Percentiles rank a stretch among this genome's conserved stretches.
Evolutionary conservation across 2,888 invertebrate genomes (phyloP).

Genomic region (Trissoscelio sp.): DNA sequence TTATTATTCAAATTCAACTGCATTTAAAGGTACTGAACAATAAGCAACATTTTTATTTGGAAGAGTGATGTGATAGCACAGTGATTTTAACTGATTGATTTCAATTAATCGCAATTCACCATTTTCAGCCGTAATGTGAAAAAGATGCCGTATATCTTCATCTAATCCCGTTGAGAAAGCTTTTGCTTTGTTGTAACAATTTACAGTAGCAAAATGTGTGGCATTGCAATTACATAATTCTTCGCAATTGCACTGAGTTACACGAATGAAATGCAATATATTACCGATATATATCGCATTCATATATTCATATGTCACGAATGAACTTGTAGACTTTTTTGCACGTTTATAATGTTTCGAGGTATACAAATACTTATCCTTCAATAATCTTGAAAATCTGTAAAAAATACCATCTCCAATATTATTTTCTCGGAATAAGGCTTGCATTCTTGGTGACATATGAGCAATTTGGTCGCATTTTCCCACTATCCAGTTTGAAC

Average conservation of each 20-base stretch:
- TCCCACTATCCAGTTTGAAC: slow-evolving; percentile 24
- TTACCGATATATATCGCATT: slow-evolving; percentile 3
- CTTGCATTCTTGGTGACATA: neutral
- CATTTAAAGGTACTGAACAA: slow-evolving; percentile 4
- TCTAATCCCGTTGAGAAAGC: slow-evolving; percentile 6
- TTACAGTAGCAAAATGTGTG: slow-evolving; percentile 28
- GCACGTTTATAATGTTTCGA: neutral
- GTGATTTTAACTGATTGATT: slow-evolving; percentile 13
- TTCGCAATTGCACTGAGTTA: slow-evolving; percentile 4
- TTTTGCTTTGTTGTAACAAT: slow-evolving; percentile 2
- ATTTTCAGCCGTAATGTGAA: neutral
- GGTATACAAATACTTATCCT: slow-evolving; percentile 17
- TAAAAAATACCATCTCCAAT: neutral
- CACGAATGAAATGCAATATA: slow-evolving; percentile 9
- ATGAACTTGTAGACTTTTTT: neutral
- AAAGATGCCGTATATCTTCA: slow-evolving; percentile 12
- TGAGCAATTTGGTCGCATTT: neutral
- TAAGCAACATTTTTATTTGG: slow-evolving; percentile 13
- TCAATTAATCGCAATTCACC: slow-evolving; percentile 8
- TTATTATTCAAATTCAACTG: slow-evolving; percentile 9
- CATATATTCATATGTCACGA: slow-evolving; percentile 2
- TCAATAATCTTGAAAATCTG: slow-evolving; percentile 18
- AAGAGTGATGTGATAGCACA: slow-evolving; percentile 4
- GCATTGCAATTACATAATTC: slow-evolving; percentile 14
- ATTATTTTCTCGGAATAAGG: neutral